A percentile compares a stretch with the other conserved stretches of the same genome.
These are phyloP conservation scores for Glandiceps talaboti DNA, from an alignment of 53 echinoderm and acorn worm species.

Conservation along the genomic window DNA sequence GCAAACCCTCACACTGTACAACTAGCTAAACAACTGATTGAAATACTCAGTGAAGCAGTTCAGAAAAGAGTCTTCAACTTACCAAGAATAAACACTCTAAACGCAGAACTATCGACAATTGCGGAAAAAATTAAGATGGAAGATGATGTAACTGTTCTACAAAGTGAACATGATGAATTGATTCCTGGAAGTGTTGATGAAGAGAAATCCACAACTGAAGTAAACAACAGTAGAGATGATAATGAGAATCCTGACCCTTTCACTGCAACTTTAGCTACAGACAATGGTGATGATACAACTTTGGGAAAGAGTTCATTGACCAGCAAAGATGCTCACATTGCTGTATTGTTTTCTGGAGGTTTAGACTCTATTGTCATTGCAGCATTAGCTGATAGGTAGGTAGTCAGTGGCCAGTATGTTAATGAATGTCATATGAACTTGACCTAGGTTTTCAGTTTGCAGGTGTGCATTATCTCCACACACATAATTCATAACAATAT, in stretches of 20 bases:
- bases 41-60: conserved; percentile 51
- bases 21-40: conserved; percentile 37
- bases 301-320: background rate
- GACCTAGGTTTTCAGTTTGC: no score
- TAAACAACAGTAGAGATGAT: background rate
- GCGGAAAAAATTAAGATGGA: no score
- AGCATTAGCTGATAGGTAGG: conserved; percentile 70
- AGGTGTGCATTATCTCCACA: no score
- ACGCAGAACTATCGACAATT: no score
- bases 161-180: background rate
- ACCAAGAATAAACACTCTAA: no score
- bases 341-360: conserved; percentile 88
- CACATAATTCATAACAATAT: no score
- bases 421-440: no score
- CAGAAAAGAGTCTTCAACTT: conserved; percentile 55
- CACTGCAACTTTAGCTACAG: background rate
- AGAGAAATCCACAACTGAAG: background rate
- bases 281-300: background rate
- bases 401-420: no score
- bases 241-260: background rate
- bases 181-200: background rate
- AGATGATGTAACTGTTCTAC: background rate
- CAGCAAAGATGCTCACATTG: conserved; percentile 23
- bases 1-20: conserved; percentile 16
- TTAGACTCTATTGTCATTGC: conserved; percentile 88